Evolutionary conservation across 2,888 invertebrate genomes (phyloP), one percentile per base, ranked within the genome.

Genomic region (Rhaphigaster nebulosa): DNA sequence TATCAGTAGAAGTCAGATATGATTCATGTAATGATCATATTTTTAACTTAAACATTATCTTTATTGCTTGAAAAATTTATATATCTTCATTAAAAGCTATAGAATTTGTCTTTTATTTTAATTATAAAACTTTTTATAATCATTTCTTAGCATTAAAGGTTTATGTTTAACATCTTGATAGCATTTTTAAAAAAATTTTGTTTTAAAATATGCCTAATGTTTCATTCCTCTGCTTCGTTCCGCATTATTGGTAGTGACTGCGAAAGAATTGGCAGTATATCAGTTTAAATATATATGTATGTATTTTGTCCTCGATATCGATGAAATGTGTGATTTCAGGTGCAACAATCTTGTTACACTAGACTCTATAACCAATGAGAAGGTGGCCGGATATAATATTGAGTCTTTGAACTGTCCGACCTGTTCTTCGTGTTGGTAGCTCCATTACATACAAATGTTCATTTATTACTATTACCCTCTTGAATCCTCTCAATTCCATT

Each of bases 371-470:
- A 29, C 54, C 90, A 50, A 76, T 76, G 90, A 90, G 90, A 76
- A 50, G 90, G 76, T 90, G 90, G 52, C 90, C 80, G 90, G 76
- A 80, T 90, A 80, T 80, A 52, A 54, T 90, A 90, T 90, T 76
- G 90, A 90, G 54, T 90, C 90, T 50, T 76, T 90, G 45, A 41
- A 54, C 90, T 90, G 90, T 90, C 90, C 90, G 52, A 54, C 54
- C 90, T 90, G 90, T 90, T 76, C 90, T 90, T 76, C 90, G 90
- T 90, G 90, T 90, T 90, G 90, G 90, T 90, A 90, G 90, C 70
- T 90, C 70, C 41, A 52, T 76, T 76, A 89, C 65, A 60, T 89
- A 65, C 89, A 70, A 41, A 65, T 70, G 45, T 89, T 45, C 70
- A 60, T 52, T 70, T 89, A 52, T 18, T n/a, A 65, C 26, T 70